Conservation (phyloP, 2,888 invertebrate genomes). For the Exocentrus adspersus region DNA sequence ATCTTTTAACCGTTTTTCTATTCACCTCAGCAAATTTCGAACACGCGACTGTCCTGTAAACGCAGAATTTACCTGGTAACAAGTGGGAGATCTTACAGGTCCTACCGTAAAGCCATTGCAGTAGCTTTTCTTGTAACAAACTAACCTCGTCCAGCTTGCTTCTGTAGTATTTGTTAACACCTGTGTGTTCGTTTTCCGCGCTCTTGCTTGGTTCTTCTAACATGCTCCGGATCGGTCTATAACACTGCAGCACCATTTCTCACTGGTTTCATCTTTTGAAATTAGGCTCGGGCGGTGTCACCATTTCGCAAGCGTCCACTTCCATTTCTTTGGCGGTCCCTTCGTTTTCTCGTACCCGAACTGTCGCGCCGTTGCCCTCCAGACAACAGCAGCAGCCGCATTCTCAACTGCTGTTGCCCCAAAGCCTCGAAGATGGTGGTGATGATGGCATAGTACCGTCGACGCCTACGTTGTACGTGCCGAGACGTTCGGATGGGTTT, state of each 20-base stretch:
- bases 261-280: conserved; percentile 24
- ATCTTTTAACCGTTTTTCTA: no score
- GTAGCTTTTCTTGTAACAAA: conserved; percentile 5
- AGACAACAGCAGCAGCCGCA: conserved; percentile 63
- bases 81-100: no score
- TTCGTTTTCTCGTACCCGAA: conserved; percentile 66
- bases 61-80: no score
- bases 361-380: conserved; percentile 65
- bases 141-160: conserved; percentile 13
- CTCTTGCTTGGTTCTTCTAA: conserved; percentile 22
- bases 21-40: no score
- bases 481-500: conserved; percentile 85
- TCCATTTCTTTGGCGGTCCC: conserved; percentile 61
- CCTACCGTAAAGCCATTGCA: no score
- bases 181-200: background rate
- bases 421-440: conserved; percentile 72
- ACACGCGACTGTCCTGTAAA: no score
- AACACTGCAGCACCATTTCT: conserved; percentile 4
- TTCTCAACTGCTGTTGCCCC: conserved; percentile 65
- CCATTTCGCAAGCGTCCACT: conserved; percentile 58
- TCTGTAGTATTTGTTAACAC: conserved; percentile 20
- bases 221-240: background rate
- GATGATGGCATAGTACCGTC: conserved; percentile 87
- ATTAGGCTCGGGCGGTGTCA: conserved; percentile 52
- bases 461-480: conserved; percentile 87